Evolutionary conservation across 1,140 invertebrate genomes (phyloP).

Genomic region (Cataglyphis hispanica): DNA sequence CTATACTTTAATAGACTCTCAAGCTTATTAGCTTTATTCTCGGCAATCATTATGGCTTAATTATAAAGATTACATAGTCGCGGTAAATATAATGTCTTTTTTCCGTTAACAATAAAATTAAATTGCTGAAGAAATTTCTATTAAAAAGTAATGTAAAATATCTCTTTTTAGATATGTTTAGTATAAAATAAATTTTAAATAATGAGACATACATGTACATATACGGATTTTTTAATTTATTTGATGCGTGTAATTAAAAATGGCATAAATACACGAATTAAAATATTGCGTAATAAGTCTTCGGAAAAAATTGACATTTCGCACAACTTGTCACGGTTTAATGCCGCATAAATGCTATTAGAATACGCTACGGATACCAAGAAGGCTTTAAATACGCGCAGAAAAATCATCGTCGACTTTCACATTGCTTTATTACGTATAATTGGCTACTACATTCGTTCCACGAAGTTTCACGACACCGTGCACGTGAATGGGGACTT

Average conservation of each 20-base stretch:
- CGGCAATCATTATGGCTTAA: background rate
- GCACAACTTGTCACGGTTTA: constrained; percentile 22
- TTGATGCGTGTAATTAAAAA: background rate
- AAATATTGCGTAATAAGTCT: background rate
- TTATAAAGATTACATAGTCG: background rate
- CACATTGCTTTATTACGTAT: constrained; percentile 67
- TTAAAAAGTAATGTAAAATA: background rate
- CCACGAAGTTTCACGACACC: constrained; percentile 46
- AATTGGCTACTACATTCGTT: constrained; percentile 69
- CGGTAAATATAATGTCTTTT: background rate
- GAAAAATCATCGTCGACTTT: constrained; percentile 67
- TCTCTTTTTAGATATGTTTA: too few relatives aligned
- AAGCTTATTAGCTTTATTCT: too few relatives aligned
- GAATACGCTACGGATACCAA: background rate
- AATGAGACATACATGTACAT: too few relatives aligned
- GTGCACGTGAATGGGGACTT: constrained; percentile 63
- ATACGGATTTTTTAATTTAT: background rate
- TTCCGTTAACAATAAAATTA: background rate
- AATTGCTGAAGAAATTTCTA: background rate
- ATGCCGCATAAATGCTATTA: constrained; percentile 1
- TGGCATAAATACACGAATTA: background rate
- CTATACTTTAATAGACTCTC: background rate
- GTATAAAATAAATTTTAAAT: too few relatives aligned
- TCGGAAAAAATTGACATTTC: constrained; percentile 8
- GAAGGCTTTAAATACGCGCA: constrained; percentile 41